These are phyloP conservation scores for Cyphotilapia sp. DNA, from an alignment of 2,113 vertebrate species.

Conservation along the genomic window DNA sequence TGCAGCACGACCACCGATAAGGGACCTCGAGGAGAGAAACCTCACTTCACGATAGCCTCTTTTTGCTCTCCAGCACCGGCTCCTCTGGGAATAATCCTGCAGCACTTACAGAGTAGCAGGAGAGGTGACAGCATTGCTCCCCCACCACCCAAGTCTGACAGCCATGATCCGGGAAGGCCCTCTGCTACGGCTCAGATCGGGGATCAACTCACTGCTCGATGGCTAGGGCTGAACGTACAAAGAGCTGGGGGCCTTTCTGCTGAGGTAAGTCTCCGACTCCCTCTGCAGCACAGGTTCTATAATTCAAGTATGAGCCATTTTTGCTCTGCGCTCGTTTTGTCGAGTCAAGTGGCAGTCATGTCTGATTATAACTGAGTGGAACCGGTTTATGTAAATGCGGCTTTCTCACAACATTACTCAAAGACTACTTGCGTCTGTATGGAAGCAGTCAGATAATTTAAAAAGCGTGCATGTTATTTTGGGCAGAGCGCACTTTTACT, in stretches of 20 bases:
- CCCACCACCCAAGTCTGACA: constrained; percentile 18
- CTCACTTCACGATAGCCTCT: not conserved
- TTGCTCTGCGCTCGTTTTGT: not conserved
- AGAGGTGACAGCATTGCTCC: constrained; percentile 29
- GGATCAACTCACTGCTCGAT: constrained; percentile 48
- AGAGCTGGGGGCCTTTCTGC: constrained; percentile 63
- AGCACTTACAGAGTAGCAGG: not conserved
- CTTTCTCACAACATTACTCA: not conserved
- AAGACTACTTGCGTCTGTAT: not conserved
- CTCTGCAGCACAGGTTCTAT: not conserved
- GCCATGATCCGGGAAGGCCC: constrained; percentile 52
- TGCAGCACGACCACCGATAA: not conserved
- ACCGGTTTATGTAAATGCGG: constrained; percentile 25
- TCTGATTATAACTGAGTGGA: constrained; percentile 45
- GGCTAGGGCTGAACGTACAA: constrained; percentile 60
- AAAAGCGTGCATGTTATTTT: not conserved
- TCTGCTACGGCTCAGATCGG: constrained; percentile 18
- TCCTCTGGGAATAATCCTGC: constrained; percentile 10
- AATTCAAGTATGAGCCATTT: constrained; percentile 6
- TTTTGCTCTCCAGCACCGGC: constrained; percentile 1
- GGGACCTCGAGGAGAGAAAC: constrained; percentile 5
- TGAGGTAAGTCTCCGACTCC: constrained; percentile 47
- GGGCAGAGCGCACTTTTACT: not conserved
- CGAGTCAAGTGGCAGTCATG: constrained; percentile 36
- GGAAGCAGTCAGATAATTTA: not conserved